Base-by-base conservation (phyloP, 2,888 invertebrate species). In the Aproaerema taeniolella region DNA sequence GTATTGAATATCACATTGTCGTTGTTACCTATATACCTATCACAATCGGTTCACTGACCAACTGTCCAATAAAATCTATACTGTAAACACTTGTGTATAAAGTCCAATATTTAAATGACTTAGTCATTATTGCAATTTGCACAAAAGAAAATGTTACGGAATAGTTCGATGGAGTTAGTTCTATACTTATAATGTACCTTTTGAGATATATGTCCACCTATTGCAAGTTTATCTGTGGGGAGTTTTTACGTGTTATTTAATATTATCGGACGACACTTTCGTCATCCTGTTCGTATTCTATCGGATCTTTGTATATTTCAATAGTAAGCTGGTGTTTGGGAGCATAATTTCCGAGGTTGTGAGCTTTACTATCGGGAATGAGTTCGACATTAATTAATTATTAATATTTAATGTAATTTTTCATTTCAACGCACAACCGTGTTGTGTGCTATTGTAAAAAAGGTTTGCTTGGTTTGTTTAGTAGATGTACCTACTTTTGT, bases 261-360 rank as follows among this genome's bases (percentile, higher is more conserved):
- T 36, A 37, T 37, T 29, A 12, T 29, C 29, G 35, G 17, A 28
- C 20, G 37, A 12, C 15, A 29, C n/a, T 36, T 28, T 28, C 11
- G 29, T 35, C 35, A 13, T 28, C 12, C 11, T 24, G 7, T n/a
- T 35, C 36, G 32, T 52, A 55, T 57, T 50, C 56, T 61, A 66
- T 73, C 60, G 61, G 35, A 28, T 35, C 58, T 60, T 67, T 71
- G 67, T 63, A 60, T 68, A 68, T 64, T 61, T 71, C 66, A 68
- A 71, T 73, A 66, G 67, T 70, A 79, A 82, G 86, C 85, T 86
- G 86, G 86, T 86, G 81, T 79, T 43, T 83, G 85, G 86, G 86
- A 86, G 85, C 86, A 86, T 85, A 58, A 79, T 83, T 86, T 85
- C 85, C 85, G 83, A 74, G 82, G 85, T 86, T 85, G 85, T 85